A percentile compares a stretch with the other conserved stretches of the same genome.
Evolutionary conservation across 2,797 vertebrate species (phyloP).

Genomic region (Melanotaenia nigrans): DNA sequence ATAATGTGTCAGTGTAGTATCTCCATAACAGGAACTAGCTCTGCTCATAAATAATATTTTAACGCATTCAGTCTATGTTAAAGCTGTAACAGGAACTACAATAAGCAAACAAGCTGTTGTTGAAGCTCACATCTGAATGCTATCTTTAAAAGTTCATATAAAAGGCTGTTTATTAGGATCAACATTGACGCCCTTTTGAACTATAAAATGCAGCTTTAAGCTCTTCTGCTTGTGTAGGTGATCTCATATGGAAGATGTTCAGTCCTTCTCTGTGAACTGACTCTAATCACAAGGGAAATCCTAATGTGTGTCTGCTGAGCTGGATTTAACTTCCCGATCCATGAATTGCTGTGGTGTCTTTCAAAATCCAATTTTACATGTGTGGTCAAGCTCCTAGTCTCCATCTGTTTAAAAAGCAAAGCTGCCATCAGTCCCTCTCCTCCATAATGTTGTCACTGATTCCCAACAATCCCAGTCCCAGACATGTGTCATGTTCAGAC

Average conservation of each 20-base stretch:
- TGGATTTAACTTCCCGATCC: slow-evolving; percentile 59
- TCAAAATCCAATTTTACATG: slow-evolving; percentile 74
- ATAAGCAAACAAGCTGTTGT: too few relatives aligned
- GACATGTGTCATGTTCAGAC: too few relatives aligned
- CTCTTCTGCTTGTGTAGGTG: slow-evolving; percentile 19
- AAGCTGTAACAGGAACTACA: not conserved
- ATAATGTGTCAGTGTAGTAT: not conserved
- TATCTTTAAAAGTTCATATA: not conserved
- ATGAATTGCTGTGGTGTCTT: slow-evolving; percentile 65
- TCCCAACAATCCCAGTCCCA: slow-evolving; percentile 53
- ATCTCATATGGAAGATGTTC: slow-evolving; percentile 26
- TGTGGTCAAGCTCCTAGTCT: slow-evolving; percentile 59
- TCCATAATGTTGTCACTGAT: slow-evolving; percentile 57
- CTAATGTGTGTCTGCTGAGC: slow-evolving; percentile 38
- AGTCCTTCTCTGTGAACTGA: slow-evolving; percentile 33
- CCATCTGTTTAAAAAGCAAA: slow-evolving; percentile 72
- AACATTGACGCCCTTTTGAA: not conserved
- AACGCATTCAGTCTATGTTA: not conserved
- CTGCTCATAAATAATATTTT: not conserved
- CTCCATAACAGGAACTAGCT: not conserved
- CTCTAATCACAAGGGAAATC: slow-evolving; percentile 54
- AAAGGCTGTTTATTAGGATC: slow-evolving; percentile 12
- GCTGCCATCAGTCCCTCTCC: slow-evolving; percentile 42
- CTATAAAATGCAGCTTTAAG: slow-evolving; percentile 33
- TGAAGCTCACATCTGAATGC: not conserved